phyloP scores from a whole-genome alignment of 2,888 invertebrate genomes.

The Calliphora vomitoria region DNA sequence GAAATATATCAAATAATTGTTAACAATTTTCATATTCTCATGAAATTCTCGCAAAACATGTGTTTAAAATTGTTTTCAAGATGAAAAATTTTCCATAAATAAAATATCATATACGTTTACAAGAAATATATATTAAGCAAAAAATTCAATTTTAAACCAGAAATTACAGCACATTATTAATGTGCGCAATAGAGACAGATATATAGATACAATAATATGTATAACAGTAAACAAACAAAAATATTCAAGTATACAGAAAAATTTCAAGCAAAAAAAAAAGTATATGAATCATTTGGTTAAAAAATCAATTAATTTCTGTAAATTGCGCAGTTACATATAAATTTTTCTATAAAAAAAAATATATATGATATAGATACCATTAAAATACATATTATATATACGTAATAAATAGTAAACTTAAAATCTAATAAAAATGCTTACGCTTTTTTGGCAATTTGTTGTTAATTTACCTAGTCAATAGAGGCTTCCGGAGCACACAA shows the following conservation, averaged over 20 bases:
- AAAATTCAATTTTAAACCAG: background rate
- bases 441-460: background rate
- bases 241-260: constrained; percentile 22
- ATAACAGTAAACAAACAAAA: background rate
- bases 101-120: background rate
- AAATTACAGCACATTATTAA: background rate
- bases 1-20: too few species aligned
- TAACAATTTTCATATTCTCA: too few species aligned
- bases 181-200: background rate
- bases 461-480: constrained; percentile 14
- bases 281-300: background rate
- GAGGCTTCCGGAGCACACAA: background rate
- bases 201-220: background rate
- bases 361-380: background rate
- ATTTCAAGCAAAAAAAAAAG: background rate
- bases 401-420: constrained; percentile 4
- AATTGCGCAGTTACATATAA: background rate
- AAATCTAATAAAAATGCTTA: constrained; percentile 27
- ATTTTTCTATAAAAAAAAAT: background rate
- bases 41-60: too few species aligned
- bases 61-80: too few species aligned
- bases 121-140: background rate
- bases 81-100: too few species aligned
- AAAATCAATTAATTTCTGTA: background rate
- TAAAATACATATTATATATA: background rate